Percentiles rank a stretch among this genome's conserved stretches.
These are phyloP conservation scores for Diadophis punctatus DNA, from an alignment of 2,113 vertebrate species.

Conservation along the genomic window DNA sequence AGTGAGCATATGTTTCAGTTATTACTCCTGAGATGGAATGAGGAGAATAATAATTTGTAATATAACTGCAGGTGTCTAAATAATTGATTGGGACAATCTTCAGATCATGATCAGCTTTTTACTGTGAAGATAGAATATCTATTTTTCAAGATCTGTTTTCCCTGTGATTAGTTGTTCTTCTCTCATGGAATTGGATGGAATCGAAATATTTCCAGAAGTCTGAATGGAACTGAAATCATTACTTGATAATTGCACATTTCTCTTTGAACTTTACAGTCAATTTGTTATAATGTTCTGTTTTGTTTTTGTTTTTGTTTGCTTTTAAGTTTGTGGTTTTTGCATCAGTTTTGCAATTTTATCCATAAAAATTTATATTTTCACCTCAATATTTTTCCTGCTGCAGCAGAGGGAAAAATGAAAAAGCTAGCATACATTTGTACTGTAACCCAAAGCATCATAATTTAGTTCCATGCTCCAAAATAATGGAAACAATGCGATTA, in stretches of 20 bases:
- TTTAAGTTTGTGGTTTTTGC: conserved; percentile 17
- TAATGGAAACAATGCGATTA: background rate
- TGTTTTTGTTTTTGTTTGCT: conserved; percentile 28
- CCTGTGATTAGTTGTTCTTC: conserved; percentile 6
- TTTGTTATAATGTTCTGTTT: conserved; percentile 21
- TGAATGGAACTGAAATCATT: conserved; percentile 29
- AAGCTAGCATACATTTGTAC: background rate
- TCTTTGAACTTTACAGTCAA: conserved; percentile 42
- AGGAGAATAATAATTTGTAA: background rate
- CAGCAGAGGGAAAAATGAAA: background rate
- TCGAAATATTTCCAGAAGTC: conserved; percentile 21
- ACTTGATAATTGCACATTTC: conserved; percentile 7
- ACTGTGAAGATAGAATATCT: conserved; percentile 5
- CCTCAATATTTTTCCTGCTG: conserved; percentile 1
- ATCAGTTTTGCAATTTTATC: conserved; percentile 27
- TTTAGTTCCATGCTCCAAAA: conserved; percentile 4
- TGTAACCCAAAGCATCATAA: background rate
- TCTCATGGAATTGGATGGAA: conserved; percentile 34
- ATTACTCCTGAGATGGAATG: background rate
- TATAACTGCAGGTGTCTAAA: background rate
- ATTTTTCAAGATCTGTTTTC: conserved; percentile 2
- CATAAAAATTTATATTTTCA: background rate
- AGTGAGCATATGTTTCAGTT: background rate
- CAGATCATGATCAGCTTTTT: background rate
- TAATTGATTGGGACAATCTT: background rate